Base-by-base conservation (phyloP, 1,140 invertebrate genomes). In the Pseudomyrmex pallidus region DNA sequence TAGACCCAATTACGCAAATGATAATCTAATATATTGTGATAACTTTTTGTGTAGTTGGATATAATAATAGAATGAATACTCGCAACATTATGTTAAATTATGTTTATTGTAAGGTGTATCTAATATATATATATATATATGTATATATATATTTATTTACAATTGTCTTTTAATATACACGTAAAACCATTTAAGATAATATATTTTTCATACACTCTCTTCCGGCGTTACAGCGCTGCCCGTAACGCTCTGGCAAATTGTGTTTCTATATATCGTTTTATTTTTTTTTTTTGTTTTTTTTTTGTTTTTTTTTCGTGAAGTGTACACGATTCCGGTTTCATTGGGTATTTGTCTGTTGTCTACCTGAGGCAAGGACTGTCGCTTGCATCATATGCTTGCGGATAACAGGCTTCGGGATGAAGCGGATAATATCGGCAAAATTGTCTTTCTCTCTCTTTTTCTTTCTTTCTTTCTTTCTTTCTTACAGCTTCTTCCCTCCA, bases 51-150 rank as follows among this genome's bases (percentile, higher is more conserved):
- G 12, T 17, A 59, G 17, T 17, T 9, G 9, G 20, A 59, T 59
- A 59, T 17, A 59, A 59, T 59, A 17, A 67, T 50, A 76, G 50
- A 83, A n/a, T 61, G 10, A 73, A 82, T 73, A 73, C 8, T 46
- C 15, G 12, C 2, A 20, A 54, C 59, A 44, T 88, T 85, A 87
- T 90, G 89, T 91, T 91, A 91, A 91, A 91, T 91, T 91, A 90
- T 89, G 87, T 91, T 91, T 91, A 91, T 91, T 91, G 88, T 91
- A 89, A 77, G 90, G 84, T 91, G 90, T 91, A 91, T 91, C 90
- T 91, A 91, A 90, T 90, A 91, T 91, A 89, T 91, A 90, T 91
- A 35, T 35, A 35, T 35, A 35, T 35, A 35, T 35, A 35, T 90
- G 90, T 91, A 89, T 91, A 90, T 91, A 35, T 35, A 35, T 35